Base-by-base conservation (phyloP, 2,113 vertebrate species). In the Benitochromis conjunctus region DNA sequence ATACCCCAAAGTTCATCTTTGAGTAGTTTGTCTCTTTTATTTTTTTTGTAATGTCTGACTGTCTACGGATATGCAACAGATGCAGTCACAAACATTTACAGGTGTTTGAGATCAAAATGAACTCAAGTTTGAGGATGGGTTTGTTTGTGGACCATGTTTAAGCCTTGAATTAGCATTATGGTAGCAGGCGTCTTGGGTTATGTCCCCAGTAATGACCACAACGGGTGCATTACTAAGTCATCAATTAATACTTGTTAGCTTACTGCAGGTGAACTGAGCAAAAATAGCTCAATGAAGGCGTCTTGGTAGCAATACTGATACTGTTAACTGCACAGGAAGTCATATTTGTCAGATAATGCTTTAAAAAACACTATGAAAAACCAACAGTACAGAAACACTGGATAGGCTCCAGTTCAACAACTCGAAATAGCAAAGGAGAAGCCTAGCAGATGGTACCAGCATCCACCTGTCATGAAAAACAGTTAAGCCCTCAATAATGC, bases 61-160 rank as follows among this genome's bases (percentile, higher is more conserved):
- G 9, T 48, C 2, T 48, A 9, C 0, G 1, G 21, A 74, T 26
- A 7, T 71, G 38, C 0, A 1, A 26, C 46, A 71, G 7, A 16
- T 46, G 13, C 21, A 9, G n/a, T 71, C 24, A 24, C 64, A 43
- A 69, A 69, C 13, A 14, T 71, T 46, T 16, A 24, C 8, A 46
- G 21, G 64, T 26, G n/a, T 71, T 43, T 71, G 13, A 71, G 66
- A 0, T 71, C 66, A 46, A 26, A 71, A 26, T 71, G 38, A 26
- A 26, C 26, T 26, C 26, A 26, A 26, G 26, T 26, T 26, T 26
- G 26, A 26, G 26, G 26, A 26, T 4, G 13, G 8, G 14, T 71
- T 46, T 71, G 21, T 46, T 18, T 18, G 41, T 18, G 41, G 8
- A 18, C 21, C 8, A 10, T 71, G 26, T 69, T 69, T 10, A 71